phyloP scores from a whole-genome alignment of 2,113 vertebrate genomes.

The Macquaria ambigua region DNA sequence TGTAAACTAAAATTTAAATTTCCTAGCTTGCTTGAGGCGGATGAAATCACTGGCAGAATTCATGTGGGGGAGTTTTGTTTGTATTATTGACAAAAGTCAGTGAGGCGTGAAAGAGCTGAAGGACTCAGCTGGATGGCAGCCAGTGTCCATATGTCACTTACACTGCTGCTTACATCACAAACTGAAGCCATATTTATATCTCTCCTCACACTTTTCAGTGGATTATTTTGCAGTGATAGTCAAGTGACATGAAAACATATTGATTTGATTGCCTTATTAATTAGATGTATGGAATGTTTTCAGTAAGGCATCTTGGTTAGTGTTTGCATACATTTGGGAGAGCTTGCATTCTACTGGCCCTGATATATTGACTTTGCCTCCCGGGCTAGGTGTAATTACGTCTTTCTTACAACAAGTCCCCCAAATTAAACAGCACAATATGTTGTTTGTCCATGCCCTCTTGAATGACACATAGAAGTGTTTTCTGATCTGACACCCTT shows the following conservation, averaged over 20 bases:
- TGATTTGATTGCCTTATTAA: not conserved
- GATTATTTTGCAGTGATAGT: not conserved
- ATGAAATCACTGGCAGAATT: conserved; percentile 16
- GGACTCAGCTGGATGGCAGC: conserved; percentile 31
- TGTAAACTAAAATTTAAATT: not conserved
- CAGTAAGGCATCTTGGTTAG: not conserved
- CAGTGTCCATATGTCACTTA: conserved; percentile 29
- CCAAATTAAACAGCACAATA: not conserved
- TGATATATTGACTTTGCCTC: not conserved
- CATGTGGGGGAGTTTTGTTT: conserved; percentile 18
- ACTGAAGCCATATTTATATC: not conserved
- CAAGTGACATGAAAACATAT: not conserved
- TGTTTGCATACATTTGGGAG: not conserved
- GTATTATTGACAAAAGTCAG: conserved; percentile 43
- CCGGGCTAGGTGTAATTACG: not conserved
- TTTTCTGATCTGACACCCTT: not conserved
- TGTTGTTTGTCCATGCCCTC: too few species aligned
- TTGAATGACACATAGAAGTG: not conserved
- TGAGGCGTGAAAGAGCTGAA: conserved; percentile 28
- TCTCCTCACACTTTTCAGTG: not conserved
- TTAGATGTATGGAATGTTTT: not conserved
- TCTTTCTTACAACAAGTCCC: not conserved
- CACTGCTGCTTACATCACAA: not conserved
- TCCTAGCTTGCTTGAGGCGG: not conserved
- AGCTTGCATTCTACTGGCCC: not conserved